Evolutionary conservation across 1,140 invertebrate genomes (phyloP).

Genomic region (Thaumetopoea pityocampa): DNA sequence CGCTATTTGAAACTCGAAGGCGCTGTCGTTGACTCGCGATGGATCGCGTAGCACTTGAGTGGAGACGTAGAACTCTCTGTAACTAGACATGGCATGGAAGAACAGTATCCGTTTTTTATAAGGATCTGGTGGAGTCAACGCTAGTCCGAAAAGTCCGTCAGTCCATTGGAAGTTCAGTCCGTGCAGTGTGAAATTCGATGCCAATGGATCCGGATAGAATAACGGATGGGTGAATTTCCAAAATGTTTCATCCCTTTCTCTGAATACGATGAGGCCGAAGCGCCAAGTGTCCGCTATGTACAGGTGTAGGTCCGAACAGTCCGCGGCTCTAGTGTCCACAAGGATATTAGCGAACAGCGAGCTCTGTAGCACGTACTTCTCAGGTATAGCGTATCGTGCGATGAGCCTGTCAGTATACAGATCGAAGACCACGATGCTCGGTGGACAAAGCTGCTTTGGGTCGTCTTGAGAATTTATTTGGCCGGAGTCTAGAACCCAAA

Average conservation of each 20-base stretch:
- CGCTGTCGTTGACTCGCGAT: slow-evolving; percentile 68
- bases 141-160: slow-evolving; percentile 87
- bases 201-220: slow-evolving; percentile 86
- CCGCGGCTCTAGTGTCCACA: slow-evolving; percentile 79
- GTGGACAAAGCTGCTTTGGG: slow-evolving; percentile 83
- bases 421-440: slow-evolving; percentile 85
- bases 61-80: slow-evolving; percentile 83
- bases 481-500: slow-evolving; percentile 88
- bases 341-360: slow-evolving; percentile 85
- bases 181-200: slow-evolving; percentile 82
- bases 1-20: slow-evolving; percentile 78
- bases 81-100: slow-evolving; percentile 89
- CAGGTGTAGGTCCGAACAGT: slow-evolving; percentile 81
- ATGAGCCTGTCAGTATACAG: slow-evolving; percentile 79
- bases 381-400: slow-evolving; percentile 79
- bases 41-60: slow-evolving; percentile 80
- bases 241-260: slow-evolving; percentile 79
- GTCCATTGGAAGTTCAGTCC: slow-evolving; percentile 87
- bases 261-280: slow-evolving; percentile 83
- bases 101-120: slow-evolving; percentile 79
- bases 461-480: slow-evolving; percentile 74
- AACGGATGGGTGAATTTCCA: slow-evolving; percentile 85
- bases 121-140: slow-evolving; percentile 79
- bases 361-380: slow-evolving; percentile 81
- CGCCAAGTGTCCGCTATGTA: slow-evolving; percentile 87